Percentiles rank a stretch among this genome's conserved stretches.
Evolutionary conservation across 1,140 invertebrate genomes (phyloP).

Genomic region (Orchestia grillus): DNA sequence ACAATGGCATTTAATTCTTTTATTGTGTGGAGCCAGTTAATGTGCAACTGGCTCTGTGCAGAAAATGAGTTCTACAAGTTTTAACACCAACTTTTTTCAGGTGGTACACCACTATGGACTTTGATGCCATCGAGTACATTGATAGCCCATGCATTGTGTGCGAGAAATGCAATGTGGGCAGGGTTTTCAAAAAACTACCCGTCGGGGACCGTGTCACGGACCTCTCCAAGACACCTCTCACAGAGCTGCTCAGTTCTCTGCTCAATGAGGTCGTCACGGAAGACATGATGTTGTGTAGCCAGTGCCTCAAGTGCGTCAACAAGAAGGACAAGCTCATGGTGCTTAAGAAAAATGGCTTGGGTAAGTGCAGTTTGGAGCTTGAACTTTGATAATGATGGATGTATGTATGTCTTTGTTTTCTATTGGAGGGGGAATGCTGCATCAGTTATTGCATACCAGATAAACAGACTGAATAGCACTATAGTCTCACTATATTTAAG

Average conservation of each 20-base stretch:
- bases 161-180: constrained; percentile 26
- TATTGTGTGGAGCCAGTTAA: too few relatives aligned
- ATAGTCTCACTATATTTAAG: too few relatives aligned
- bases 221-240: constrained; percentile 41
- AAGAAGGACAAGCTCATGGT: constrained; percentile 2
- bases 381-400: not conserved
- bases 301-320: not conserved
- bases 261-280: not conserved
- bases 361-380: not conserved
- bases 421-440: too few relatives aligned
- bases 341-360: not conserved
- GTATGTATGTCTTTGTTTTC: not conserved
- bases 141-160: not conserved
- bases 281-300: not conserved
- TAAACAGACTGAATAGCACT: too few relatives aligned
- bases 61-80: not conserved
- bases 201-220: constrained; percentile 9
- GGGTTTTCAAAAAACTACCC: not conserved
- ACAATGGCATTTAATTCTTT: too few relatives aligned
- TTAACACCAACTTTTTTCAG: not conserved
- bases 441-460: too few relatives aligned
- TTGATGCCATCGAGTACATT: too few relatives aligned
- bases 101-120: not conserved
- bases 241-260: not conserved
- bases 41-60: too few relatives aligned